Evolutionary conservation across 2,888 invertebrate species (phyloP), one percentile per base, ranked within the genome.

Genomic region (Chrysotoxum bicinctum): DNA sequence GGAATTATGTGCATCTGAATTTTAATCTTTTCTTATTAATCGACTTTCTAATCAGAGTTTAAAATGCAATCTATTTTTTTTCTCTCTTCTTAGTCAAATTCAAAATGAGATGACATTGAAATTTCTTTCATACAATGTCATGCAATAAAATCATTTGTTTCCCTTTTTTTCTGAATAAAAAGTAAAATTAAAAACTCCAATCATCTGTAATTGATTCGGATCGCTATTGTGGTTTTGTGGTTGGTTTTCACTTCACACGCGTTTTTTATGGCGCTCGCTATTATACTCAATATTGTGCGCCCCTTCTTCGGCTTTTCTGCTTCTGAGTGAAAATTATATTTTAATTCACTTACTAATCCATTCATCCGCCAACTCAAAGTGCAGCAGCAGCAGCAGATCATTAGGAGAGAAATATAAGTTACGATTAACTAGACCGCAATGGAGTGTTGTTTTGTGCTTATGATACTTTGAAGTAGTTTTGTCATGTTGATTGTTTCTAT

Each of bases 381-480:
- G 72, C 64, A 62, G 21, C 60, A 50, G 56, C 60, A 50, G 56
- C 9, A 35, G 26, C 60, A 56, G 64, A 37, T 69, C 66, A 83
- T 74, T 64, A 74, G 48, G 48, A 19, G 32, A 32, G 23, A 14
- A 68, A 76, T 84, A 79, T 79, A 70, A 50, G 75, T 70, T 80
- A 68, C 70, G 54, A 84, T 76, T 80, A 84, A 84, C 75, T 84
- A 84, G 84, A 84, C 84, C 84, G 84, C 80, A 84, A 50, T 72
- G 16, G 72, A 69, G 62, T 56, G 58, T 45, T 52, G 78, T 77
- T 30, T 23, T 64, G 40, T 72, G 56, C 52, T 50, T 69, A 74
- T 75, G 78, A 74, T 82, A 70, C 62, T 76, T 58, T 30, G 45
- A 19, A 45, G 50, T 68, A 45, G 43, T 54, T 68, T 56, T 58